Conservation (phyloP, 2,888 invertebrate genomes). For the Ditula angustiorana region DNA sequence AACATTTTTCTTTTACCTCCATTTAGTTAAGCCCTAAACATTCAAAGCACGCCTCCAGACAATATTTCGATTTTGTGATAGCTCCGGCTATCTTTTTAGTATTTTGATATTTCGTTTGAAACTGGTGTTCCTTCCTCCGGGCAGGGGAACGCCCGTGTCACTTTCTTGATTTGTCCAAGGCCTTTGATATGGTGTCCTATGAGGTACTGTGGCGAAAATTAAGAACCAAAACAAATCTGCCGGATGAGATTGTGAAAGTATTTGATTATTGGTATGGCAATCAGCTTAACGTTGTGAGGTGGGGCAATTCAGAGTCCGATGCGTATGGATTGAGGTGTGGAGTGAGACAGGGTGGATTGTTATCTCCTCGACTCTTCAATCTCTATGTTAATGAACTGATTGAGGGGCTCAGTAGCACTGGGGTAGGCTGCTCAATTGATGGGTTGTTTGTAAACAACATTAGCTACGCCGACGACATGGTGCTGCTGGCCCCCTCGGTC, state of each 20-base stretch:
- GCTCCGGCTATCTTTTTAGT: no score
- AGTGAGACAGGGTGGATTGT: constrained; percentile 5
- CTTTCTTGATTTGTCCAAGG: no score
- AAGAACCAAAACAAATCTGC: neutral
- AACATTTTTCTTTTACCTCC: no score
- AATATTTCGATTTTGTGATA: no score
- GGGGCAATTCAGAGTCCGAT: neutral
- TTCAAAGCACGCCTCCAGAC: no score
- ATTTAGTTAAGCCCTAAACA: no score
- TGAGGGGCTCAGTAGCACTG: constrained; percentile 32
- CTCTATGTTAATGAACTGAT: constrained; percentile 40
- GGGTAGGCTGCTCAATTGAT: constrained; percentile 33
- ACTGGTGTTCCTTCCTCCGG: no score
- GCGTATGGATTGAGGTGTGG: neutral
- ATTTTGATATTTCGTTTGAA: no score
- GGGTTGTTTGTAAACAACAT: constrained; percentile 24
- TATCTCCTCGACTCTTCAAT: constrained; percentile 39
- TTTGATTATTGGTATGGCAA: neutral
- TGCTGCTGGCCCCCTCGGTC: neutral
- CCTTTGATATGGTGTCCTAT: no score
- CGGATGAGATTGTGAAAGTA: neutral
- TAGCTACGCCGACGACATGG: neutral
- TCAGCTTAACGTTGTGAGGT: neutral
- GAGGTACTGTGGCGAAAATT: neutral
- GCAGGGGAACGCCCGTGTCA: no score